Conservation (phyloP, 2,888 invertebrate species). For the Hydropsyche betteni region DNA sequence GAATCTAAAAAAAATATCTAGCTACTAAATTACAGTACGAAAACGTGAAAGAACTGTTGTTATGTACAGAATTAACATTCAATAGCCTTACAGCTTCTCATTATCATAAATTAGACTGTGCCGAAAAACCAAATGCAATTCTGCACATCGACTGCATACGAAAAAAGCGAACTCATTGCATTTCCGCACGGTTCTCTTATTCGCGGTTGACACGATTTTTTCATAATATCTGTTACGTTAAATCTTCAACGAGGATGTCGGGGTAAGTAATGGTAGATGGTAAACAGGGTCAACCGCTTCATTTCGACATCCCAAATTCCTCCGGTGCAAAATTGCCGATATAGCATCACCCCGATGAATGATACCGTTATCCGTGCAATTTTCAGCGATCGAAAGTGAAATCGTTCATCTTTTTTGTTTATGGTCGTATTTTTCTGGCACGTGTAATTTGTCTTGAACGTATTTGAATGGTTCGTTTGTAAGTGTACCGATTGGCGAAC, state of each 20-base stretch:
- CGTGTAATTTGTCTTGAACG: conserved; percentile 9
- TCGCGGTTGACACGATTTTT: conserved; percentile 11
- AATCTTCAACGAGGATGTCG: conserved; percentile 16
- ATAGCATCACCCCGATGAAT: no score
- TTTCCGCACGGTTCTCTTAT: conserved; percentile 4
- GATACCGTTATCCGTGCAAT: no score
- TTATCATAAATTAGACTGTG: conserved; percentile 13
- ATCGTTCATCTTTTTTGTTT: not conserved
- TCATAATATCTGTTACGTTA: not conserved
- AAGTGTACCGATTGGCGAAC: conserved; percentile 2
- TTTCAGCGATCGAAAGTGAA: conserved; percentile 10
- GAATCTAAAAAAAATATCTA: no score
- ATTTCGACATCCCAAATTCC: conserved; percentile 24
- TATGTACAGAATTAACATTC: not conserved
- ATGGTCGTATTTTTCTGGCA: no score
- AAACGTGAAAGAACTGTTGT: no score
- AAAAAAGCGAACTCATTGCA: conserved; percentile 9
- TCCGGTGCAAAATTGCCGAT: not conserved
- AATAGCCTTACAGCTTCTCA: not conserved
- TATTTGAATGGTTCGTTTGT: not conserved
- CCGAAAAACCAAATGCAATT: not conserved
- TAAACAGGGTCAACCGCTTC: conserved; percentile 26
- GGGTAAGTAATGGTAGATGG: conserved; percentile 12
- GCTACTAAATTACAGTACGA: no score
- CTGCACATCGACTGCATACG: not conserved